Evolutionary conservation across 1,140 invertebrate species (phyloP).

Genomic region (Galendromus occidentalis): DNA sequence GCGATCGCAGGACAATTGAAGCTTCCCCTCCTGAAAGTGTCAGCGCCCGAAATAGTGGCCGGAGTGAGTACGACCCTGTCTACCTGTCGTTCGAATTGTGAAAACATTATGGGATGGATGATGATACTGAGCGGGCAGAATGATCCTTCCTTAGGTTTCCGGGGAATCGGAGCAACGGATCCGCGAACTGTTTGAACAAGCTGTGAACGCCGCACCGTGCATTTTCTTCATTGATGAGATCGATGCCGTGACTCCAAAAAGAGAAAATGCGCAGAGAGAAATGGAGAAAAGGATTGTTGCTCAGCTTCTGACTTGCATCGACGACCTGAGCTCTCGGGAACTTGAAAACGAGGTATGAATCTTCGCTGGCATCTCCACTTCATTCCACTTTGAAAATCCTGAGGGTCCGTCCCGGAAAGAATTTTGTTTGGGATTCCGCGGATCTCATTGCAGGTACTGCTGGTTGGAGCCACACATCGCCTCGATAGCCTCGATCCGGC

Average conservation of each 20-base stretch:
- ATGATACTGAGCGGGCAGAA: too few species aligned
- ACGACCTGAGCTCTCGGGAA: conserved; percentile 35
- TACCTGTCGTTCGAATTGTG: too few species aligned
- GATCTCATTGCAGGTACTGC: conserved; percentile 42
- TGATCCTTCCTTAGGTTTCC: conserved; percentile 33
- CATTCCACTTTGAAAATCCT: neutral
- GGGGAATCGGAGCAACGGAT: conserved; percentile 87
- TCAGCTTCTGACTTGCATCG: conserved; percentile 67
- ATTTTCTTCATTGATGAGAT: conserved; percentile 87
- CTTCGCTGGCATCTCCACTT: neutral
- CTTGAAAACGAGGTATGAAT: neutral
- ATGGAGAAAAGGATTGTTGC: conserved; percentile 89
- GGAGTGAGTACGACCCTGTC: conserved; percentile 42
- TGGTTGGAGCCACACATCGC: conserved; percentile 85
- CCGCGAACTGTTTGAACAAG: conserved; percentile 68
- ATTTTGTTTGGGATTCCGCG: neutral
- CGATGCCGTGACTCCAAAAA: conserved; percentile 62
- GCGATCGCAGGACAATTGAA: conserved; percentile 63
- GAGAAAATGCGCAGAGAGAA: conserved; percentile 67
- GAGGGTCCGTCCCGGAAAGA: neutral
- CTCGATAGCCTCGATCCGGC: conserved; percentile 82
- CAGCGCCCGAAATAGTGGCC: conserved; percentile 74
- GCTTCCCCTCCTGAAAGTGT: conserved; percentile 59
- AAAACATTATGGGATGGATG: too few species aligned
- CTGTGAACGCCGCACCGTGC: conserved; percentile 48